Evolutionary conservation across 2,113 vertebrate genomes (phyloP).

Genomic region (Scolopax mira): DNA sequence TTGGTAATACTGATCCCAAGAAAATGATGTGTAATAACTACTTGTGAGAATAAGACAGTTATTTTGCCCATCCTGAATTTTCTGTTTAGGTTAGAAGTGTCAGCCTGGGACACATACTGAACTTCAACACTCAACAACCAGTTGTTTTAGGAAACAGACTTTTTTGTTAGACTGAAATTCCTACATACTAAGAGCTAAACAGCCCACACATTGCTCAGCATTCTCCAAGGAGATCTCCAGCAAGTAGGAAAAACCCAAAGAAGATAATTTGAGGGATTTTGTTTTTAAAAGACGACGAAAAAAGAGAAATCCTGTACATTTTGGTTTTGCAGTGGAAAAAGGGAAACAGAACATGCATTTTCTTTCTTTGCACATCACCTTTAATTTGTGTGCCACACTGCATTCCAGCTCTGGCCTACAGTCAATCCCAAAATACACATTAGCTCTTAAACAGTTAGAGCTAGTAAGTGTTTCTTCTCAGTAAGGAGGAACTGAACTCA

Average conservation of each 20-base stretch:
- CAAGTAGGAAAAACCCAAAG: neutral
- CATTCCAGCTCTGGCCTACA: neutral
- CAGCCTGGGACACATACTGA: neutral
- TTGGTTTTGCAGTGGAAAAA: neutral
- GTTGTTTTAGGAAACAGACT: neutral
- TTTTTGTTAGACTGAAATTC: neutral
- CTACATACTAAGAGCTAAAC: neutral
- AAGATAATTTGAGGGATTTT: neutral
- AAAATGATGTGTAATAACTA: neutral
- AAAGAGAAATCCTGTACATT: neutral
- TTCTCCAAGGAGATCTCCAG: neutral
- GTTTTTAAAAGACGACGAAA: neutral
- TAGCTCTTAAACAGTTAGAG: neutral
- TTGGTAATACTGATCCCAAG: neutral
- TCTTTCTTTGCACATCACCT: neutral
- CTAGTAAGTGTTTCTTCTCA: neutral
- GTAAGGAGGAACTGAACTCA: neutral
- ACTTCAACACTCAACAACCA: neutral
- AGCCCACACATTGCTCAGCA: neutral
- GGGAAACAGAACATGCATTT: neutral
- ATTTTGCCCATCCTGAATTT: neutral
- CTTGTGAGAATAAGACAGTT: neutral
- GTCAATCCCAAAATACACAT: neutral
- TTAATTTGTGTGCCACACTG: neutral
- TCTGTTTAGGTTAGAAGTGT: neutral